These are phyloP conservation scores for Drosophila triauraria DNA, from an alignment of 1,140 invertebrate species.

Conservation along the genomic window DNA sequence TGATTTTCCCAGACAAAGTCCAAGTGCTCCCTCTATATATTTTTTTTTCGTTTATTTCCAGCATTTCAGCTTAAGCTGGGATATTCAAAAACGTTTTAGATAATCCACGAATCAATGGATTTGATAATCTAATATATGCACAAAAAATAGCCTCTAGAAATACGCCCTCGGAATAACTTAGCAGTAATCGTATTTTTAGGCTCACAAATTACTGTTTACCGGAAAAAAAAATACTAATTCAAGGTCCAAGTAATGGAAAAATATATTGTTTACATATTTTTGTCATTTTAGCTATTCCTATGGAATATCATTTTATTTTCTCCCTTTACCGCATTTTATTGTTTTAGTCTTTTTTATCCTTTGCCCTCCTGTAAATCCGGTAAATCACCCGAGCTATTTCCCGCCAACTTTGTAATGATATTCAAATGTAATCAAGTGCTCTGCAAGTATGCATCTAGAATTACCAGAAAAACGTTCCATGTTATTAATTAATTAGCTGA, in stretches of 20 bases:
- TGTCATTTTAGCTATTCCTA: too few relatives aligned
- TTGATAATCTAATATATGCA: slow-evolving; percentile 7
- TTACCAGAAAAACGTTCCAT: not conserved
- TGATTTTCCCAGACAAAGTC: slow-evolving; percentile 19
- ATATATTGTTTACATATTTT: not conserved
- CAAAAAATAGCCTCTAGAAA: not conserved
- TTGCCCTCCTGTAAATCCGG: not conserved
- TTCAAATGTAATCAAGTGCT: slow-evolving; percentile 9
- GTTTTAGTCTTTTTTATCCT: too few relatives aligned
- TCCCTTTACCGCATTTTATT: too few relatives aligned
- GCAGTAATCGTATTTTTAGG: slow-evolving; percentile 2
- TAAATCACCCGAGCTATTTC: not conserved
- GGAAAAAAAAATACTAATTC: not conserved
- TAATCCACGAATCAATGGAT: not conserved
- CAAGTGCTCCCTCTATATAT: not conserved
- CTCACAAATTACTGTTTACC: slow-evolving; percentile 7
- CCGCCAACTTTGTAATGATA: not conserved
- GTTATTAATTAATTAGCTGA: slow-evolving; percentile 25
- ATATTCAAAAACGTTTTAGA: slow-evolving; percentile 3
- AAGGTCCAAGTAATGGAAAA: not conserved
- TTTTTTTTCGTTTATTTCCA: not conserved
- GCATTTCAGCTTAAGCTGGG: not conserved
- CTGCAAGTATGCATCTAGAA: not conserved
- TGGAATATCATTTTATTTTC: not conserved
- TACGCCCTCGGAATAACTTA: not conserved